These are phyloP conservation scores for Podarcis lilfordi DNA, from an alignment of 2,797 vertebrate species.

Conservation along the genomic window DNA sequence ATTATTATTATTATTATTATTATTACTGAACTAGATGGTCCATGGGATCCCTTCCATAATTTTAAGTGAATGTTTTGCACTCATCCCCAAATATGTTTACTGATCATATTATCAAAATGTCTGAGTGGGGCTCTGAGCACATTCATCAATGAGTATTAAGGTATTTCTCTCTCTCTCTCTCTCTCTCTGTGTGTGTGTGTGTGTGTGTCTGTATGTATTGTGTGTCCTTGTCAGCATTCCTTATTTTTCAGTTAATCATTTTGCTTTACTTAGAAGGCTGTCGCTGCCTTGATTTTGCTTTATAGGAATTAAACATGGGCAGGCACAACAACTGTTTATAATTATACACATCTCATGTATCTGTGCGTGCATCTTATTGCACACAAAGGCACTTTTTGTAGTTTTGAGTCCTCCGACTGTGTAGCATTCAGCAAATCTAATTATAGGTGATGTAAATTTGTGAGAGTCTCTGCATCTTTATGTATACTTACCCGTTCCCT, in stretches of 20 bases:
- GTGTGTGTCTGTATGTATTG: background rate
- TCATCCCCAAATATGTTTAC: background rate
- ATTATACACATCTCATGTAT: constrained; percentile 66
- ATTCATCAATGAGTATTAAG: background rate
- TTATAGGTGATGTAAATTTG: constrained; percentile 44
- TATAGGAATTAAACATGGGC: constrained; percentile 55
- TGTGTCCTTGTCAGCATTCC: constrained; percentile 28
- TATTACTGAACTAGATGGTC: too few species aligned
- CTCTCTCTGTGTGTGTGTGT: too few species aligned
- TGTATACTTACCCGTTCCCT: constrained; percentile 10
- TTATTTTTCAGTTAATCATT: constrained; percentile 57
- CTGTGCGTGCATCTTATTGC: constrained; percentile 51
- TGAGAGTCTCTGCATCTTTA: constrained; percentile 38
- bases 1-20: too few species aligned
- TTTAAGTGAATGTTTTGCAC: too few species aligned
- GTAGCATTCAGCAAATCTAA: constrained; percentile 55
- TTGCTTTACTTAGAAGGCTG: constrained; percentile 31
- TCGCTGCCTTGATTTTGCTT: constrained; percentile 54
- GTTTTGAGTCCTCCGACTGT: constrained; percentile 38
- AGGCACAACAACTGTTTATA: constrained; percentile 60
- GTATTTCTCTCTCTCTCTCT: background rate
- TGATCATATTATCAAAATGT: background rate
- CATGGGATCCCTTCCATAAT: too few species aligned
- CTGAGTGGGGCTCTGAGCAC: background rate
- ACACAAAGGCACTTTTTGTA: constrained; percentile 56